phyloP scores from a whole-genome alignment of 2,113 vertebrate genomes.

The Phrynocephalus versicolor region DNA sequence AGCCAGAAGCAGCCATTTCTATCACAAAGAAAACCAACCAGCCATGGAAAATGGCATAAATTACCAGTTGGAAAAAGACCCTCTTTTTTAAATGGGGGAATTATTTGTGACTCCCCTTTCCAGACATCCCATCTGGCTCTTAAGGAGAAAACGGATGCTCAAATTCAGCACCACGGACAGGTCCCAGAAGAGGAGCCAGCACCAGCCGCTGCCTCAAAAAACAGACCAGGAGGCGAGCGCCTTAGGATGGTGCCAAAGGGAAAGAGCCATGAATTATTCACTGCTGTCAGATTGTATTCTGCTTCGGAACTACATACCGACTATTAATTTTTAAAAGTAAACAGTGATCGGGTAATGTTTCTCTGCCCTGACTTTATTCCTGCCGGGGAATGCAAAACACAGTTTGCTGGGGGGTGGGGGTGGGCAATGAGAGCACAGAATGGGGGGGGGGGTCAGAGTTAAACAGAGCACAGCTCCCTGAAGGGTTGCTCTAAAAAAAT shows the following conservation, averaged over 20 bases:
- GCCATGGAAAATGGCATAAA: background rate
- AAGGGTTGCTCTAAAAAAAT: too few species aligned
- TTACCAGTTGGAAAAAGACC: background rate
- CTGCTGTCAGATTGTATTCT: background rate
- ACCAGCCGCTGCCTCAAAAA: background rate
- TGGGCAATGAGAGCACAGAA: background rate
- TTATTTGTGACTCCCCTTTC: background rate
- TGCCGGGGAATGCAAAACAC: background rate
- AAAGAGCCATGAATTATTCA: conserved; percentile 57
- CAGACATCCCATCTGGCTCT: background rate
- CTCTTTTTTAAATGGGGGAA: background rate
- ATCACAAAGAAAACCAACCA: background rate
- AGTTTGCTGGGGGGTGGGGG: too few species aligned
- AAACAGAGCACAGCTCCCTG: background rate
- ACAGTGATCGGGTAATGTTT: conserved; percentile 38
- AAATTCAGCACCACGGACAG: conserved; percentile 1
- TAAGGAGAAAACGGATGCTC: background rate
- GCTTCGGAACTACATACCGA: conserved; percentile 20
- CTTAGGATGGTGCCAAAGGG: background rate
- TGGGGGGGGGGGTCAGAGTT: background rate
- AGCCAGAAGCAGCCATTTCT: background rate
- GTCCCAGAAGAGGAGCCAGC: background rate
- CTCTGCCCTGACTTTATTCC: conserved; percentile 5
- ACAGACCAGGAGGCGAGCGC: background rate
- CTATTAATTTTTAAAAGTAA: conserved; percentile 56